These are phyloP conservation scores for Mythimna vitellina DNA, from an alignment of 2,888 invertebrate genomes.

Conservation along the genomic window DNA sequence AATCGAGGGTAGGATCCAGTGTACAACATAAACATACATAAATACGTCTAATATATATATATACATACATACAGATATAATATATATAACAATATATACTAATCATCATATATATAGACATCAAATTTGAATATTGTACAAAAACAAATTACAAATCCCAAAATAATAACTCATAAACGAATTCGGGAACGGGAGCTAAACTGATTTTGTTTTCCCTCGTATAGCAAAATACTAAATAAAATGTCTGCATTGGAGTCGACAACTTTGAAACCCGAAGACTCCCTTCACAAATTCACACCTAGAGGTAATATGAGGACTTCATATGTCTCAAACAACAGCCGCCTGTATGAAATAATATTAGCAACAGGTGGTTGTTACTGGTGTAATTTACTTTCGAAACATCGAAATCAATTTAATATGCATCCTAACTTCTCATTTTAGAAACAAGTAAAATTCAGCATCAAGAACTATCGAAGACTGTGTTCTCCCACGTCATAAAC, in stretches of 20 bases:
- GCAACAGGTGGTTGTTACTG: too few species aligned
- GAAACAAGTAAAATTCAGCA: conserved; percentile 80
- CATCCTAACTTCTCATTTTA: conserved; percentile 68
- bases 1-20: too few species aligned
- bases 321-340: background rate
- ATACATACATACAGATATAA: too few species aligned
- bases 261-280: conserved; percentile 41
- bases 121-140: too few species aligned
- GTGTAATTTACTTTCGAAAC: background rate
- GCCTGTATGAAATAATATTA: too few species aligned
- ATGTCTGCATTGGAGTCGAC: conserved; percentile 19
- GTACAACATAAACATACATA: too few species aligned
- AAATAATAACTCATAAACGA: too few species aligned
- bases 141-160: too few species aligned
- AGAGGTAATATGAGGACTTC: conserved; percentile 67
- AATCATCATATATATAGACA: too few species aligned
- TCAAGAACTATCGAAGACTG: conserved; percentile 81
- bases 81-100: too few species aligned
- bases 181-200: too few species aligned
- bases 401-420: background rate
- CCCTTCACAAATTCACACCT: conserved; percentile 67
- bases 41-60: too few species aligned
- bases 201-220: background rate
- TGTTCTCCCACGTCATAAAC: conserved; percentile 81
- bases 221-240: background rate